Evolutionary conservation across 1,140 invertebrate genomes (phyloP).

Genomic region (Bradysia coprophila): DNA sequence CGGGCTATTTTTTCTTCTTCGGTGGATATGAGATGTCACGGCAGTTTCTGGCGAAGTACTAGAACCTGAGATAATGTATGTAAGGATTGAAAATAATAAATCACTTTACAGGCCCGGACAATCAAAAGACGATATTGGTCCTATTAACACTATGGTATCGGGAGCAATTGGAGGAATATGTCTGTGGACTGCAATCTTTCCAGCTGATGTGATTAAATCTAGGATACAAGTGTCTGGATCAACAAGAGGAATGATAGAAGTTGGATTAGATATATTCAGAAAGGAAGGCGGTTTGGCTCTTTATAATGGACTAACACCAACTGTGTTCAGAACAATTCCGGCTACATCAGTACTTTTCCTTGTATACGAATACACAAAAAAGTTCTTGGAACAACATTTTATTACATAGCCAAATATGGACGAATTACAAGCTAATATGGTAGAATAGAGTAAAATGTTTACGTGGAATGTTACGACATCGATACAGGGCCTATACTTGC

Average conservation of each 20-base stretch:
- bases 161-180: conserved; percentile 77
- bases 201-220: conserved; percentile 93
- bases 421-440: no score
- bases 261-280: conserved; percentile 52
- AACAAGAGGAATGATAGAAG: conserved; percentile 42
- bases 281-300: conserved; percentile 67
- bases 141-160: conserved; percentile 67
- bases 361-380: conserved; percentile 84
- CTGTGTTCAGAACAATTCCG: conserved; percentile 80
- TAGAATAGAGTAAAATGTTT: no score
- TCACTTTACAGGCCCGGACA: conserved; percentile 37
- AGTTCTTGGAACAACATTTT: conserved; percentile 41
- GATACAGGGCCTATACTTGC: no score
- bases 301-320: conserved; percentile 87
- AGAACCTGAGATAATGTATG: no score
- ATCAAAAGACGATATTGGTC: conserved; percentile 53
- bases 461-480: no score
- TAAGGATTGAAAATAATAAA: no score
- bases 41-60: conserved; percentile 34
- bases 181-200: conserved; percentile 89
- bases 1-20: conserved; percentile 97
- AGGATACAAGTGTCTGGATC: conserved; percentile 72
- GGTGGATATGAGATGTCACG: conserved; percentile 84
- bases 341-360: conserved; percentile 91
- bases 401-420: no score